Evolutionary conservation across 2,888 invertebrate genomes (phyloP).

Genomic region (Polylopha cassiicola): DNA sequence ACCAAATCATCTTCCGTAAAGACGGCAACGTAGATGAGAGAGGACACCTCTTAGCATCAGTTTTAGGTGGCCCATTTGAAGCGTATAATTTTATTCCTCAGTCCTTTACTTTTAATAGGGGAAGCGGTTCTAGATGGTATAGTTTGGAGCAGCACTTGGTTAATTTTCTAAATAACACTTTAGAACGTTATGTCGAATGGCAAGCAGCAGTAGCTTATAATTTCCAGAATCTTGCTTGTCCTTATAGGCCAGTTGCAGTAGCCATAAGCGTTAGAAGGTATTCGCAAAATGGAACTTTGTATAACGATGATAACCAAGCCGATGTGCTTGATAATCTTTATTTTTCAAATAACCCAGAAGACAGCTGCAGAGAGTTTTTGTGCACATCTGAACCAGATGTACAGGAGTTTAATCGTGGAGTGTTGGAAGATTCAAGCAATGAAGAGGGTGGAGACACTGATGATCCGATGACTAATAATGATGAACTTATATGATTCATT

Average conservation of each 20-base stretch:
- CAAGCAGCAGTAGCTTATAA: conserved; percentile 14
- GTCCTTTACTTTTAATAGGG: conserved; percentile 13
- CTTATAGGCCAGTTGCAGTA: conserved; percentile 9
- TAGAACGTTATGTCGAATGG: conserved; percentile 13
- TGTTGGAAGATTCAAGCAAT: too few species aligned
- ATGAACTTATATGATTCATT: too few species aligned
- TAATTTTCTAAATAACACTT: conserved; percentile 3
- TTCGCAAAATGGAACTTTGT: conserved; percentile 4
- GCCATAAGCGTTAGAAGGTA: conserved; percentile 15
- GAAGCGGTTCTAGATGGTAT: conserved; percentile 15
- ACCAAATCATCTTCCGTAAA: conserved; percentile 2
- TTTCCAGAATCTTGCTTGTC: conserved; percentile 12
- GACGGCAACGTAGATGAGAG: conserved; percentile 12
- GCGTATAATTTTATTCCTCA: conserved; percentile 15
- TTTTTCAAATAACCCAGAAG: conserved; percentile 20
- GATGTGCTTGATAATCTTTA: conserved; percentile 11
- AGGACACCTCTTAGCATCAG: conserved; percentile 10
- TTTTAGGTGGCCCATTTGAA: conserved; percentile 13
- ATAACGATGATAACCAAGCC: neutral
- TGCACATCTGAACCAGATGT: too few species aligned
- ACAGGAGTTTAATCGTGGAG: too few species aligned
- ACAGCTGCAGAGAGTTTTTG: too few species aligned
- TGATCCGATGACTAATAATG: too few species aligned
- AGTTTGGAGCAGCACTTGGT: conserved; percentile 14
- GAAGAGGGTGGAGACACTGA: too few species aligned